These are phyloP conservation scores for Callithrix jacchus DNA, from an alignment of 2,113 vertebrate species.

Conservation along the genomic window DNA sequence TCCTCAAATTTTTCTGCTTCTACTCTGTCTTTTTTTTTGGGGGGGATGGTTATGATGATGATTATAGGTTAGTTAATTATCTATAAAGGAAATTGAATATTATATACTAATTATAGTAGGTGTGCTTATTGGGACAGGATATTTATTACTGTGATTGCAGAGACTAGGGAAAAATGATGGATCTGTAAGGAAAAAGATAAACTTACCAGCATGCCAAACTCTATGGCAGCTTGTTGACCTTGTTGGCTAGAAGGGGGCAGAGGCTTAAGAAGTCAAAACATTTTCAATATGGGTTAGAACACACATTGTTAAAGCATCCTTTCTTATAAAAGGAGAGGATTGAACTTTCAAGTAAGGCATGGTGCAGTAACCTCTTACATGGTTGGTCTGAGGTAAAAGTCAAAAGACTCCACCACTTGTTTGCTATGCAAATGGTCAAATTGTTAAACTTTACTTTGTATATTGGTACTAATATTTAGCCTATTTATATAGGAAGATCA, in stretches of 20 bases:
- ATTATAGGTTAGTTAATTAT: background rate
- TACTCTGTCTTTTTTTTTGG: background rate
- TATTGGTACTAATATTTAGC: background rate
- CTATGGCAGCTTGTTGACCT: background rate
- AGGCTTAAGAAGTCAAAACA: background rate
- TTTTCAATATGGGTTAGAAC: background rate
- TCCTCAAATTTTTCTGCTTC: background rate
- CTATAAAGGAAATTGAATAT: background rate
- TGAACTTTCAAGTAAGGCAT: background rate
- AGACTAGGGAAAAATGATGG: background rate
- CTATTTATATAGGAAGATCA: background rate
- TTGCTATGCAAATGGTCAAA: background rate
- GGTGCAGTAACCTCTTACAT: background rate
- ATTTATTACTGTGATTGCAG: background rate
- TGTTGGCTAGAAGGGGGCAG: background rate
- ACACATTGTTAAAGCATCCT: background rate
- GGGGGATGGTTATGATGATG: background rate
- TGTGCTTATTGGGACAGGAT: background rate
- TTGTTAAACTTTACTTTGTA: background rate
- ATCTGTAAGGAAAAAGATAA: background rate
- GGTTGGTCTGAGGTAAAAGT: background rate
- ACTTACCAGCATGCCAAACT: background rate
- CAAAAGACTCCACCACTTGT: background rate
- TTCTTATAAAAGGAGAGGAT: background rate
- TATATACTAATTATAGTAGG: background rate